Evolutionary conservation across 1,140 invertebrate species (phyloP), one percentile per base, ranked within the genome.

Genomic region (Limonius californicus): DNA sequence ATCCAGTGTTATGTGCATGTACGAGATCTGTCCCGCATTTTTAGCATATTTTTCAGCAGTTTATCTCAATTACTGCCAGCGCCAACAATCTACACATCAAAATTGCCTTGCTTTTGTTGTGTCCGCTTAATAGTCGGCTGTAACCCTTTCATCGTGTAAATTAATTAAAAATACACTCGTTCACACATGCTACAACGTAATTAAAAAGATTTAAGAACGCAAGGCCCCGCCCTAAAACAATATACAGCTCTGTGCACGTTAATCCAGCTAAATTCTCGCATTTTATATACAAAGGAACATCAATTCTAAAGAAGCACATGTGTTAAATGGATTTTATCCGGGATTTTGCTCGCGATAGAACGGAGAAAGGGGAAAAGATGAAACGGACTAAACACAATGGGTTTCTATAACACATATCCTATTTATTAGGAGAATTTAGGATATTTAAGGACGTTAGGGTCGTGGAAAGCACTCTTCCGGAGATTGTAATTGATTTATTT

Each of bases 81-180:
- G 23, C 23, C 23, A 27, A 9, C 23, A 27, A 27, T 27, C 23
- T 27, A 9, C 23, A 27, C 23, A 27, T 27, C 23, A 27, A 27
- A 27, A 27, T 27, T 27, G 23, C 23, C 23, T 27, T 27, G 23
- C 23, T 27, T 27, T 27, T 27, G 23, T 27, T 27, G 23, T 27
- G 23, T 27, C 9, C 23, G 23, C 35, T 39, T 14, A 14, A 39
- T 39, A 39, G n/a, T 39, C n/a, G n/a, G n/a, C 35, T 39, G 35
- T 14, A 14, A 9, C 35, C 35, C n/a, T 39, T 39, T 39, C 35
- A 39, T 39, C 35, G 35, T 39, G n/a, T 39, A 39, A 39, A 39
- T 39, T 39, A 39, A 39, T 39, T 39, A 39, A 39, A 39, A 39
- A 39, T 39, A 39, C 35, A 39, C 35, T 39, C 35, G n/a, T 39